Conservation (phyloP, 2,888 invertebrate genomes). For the Ophion obscuratus region DNA sequence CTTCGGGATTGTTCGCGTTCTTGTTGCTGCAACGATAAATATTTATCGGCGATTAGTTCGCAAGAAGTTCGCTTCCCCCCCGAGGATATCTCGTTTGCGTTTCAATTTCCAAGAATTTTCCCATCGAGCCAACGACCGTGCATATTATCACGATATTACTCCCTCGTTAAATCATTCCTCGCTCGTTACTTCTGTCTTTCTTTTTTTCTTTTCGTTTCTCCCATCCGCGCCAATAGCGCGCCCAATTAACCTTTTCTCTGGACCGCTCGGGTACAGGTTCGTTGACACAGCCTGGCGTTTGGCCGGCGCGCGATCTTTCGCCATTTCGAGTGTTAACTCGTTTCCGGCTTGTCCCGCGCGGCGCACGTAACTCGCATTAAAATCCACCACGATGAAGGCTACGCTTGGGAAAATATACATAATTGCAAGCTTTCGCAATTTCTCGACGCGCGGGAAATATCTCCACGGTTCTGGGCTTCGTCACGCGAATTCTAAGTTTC, state of each 20-base stretch:
- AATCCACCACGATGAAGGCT: background rate
- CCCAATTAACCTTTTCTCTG: constrained; percentile 72
- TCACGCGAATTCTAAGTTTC: no score
- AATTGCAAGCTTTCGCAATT: constrained; percentile 17
- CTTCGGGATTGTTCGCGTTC: constrained; percentile 65
- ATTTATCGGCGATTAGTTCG: constrained; percentile 38
- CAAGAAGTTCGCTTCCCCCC: background rate
- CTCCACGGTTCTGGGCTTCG: no score
- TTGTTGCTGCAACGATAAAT: constrained; percentile 70
- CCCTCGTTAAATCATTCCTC: constrained; percentile 41
- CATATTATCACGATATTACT: constrained; percentile 36
- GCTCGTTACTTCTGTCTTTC: background rate
- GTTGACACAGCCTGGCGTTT: constrained; percentile 34
- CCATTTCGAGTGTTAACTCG: constrained; percentile 4
- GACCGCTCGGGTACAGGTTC: constrained; percentile 8
- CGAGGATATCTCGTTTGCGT: constrained; percentile 38
- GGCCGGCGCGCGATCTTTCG: constrained; percentile 4
- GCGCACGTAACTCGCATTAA: background rate
- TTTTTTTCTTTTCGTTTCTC: constrained; percentile 37
- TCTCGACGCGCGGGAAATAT: no score
- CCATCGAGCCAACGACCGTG: constrained; percentile 24
- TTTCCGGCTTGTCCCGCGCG: constrained; percentile 27
- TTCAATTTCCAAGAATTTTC: constrained; percentile 45
- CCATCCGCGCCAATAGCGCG: constrained; percentile 61
- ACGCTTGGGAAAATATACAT: background rate